Evolutionary conservation across 1,140 invertebrate genomes (phyloP), one percentile per base, ranked within the genome.

Genomic region (Dreissena polymorpha): DNA sequence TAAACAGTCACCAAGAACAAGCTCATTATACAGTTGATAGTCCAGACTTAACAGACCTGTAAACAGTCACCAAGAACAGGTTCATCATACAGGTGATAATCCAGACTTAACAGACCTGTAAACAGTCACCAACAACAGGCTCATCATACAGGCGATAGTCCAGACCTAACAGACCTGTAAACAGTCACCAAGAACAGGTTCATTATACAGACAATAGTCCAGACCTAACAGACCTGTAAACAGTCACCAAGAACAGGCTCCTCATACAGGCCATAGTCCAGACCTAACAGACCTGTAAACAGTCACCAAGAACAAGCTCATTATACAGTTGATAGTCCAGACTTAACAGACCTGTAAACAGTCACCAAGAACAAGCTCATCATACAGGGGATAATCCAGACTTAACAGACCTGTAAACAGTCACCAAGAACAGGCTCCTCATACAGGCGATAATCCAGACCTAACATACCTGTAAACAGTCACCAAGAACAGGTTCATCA

Each of bases 51-150:
- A 64, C 78, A 88, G 53, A 27, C 87, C 87, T 88, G 65, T 2
- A 86, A n/a, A n/a, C 97, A 99, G 88, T 96, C 95, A n/a, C 97
- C 97, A 12, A 98, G 93, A 25, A 97, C 96, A 0, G 97, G 97
- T 78, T 96, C 95, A 49, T 96, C 94, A 14, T 97, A 97, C 0
- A 99, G 91, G 86, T 95, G 94, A 0, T 98, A 90, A 87, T 98
- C 96, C 23, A 88, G 74, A 68, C 73, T 81, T 18, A 71, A 64
- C 78, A 88, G 53, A 27, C 87, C 87, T 88, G 65, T 2, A 86
- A n/a, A n/a, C 97, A 99, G 88, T 96, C 95, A n/a, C 97, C 97
- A 12, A 98, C 93, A 25, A 97, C 96, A 0, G 97, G 97, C 78
- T 96, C 95, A 49, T 96, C 94, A 14, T 97, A 97, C 0, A 99